Evolutionary conservation across 1,140 invertebrate genomes (phyloP), one percentile per base, ranked within the genome.

Genomic region (Gonioctena quinquepunctata): DNA sequence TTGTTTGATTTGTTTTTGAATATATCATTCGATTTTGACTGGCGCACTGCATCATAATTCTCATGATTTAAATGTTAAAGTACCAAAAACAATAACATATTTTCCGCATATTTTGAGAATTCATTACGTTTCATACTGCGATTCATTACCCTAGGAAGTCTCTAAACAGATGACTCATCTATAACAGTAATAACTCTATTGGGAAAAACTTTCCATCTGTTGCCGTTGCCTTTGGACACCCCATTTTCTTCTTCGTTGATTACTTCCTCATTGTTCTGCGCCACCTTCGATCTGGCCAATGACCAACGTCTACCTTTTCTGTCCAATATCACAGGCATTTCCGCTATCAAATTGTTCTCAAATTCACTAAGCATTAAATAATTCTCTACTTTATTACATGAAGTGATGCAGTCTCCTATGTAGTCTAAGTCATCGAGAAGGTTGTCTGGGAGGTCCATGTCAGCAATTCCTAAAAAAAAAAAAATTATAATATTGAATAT

Each of bases 321-420:
- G 76, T 92, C 91, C 80, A 89, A 86, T 71, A 92, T 87, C 66
- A 90, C 89, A 3, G 91, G 91, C 84, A 92, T 88, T 80, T 93
- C 91, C 1, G 90, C 91, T 73, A 92, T 93, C 26, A 94, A 83
- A 82, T 94, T 94, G 82, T 95, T 94, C 80, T 95, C 93, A 82
- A 93, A 94, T 82, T 95, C 93, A 69, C 91, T 93, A 33, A 94
- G 86, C 92, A 95, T 94, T 70, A 95, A 83, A 81, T 93, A 94
- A 83, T 95, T 94, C 82, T 94, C 93, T 25, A 93, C 92, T 86
- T 94, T 94, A 84, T 94, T 94, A 83, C 93, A 95, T 23, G 93
- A 94, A 57, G 93, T 94, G 80, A 95, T 94, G 82, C 92, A 94
- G 77, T 95, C 93, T 21, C 91, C 91, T 64, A 92, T 92, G 73